Conservation (phyloP, 2,797 vertebrate species). For the Halcyon badia region DNA sequence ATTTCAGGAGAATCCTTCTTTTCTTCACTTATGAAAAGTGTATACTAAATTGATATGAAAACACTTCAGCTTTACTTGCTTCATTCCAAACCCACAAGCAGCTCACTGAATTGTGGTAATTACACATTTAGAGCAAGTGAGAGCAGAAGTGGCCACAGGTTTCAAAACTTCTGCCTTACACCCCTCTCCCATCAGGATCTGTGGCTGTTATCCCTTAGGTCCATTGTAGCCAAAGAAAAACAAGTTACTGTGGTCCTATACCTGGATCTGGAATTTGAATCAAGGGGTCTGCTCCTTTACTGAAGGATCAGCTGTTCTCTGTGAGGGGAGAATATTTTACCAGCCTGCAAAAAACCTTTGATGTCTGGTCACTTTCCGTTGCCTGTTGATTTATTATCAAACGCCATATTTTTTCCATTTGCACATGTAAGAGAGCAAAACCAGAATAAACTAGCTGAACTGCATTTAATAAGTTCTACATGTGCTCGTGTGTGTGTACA, state of each 20-base stretch:
- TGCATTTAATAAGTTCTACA: not conserved
- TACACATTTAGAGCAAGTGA: not conserved
- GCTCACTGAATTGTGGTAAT: not conserved
- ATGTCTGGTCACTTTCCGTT: not conserved
- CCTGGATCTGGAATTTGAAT: not conserved
- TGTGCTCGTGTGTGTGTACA: not conserved
- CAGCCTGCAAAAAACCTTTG: not conserved
- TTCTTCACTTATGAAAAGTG: not conserved
- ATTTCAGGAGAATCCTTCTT: not conserved
- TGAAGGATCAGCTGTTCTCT: not conserved
- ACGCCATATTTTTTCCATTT: conserved; percentile 19
- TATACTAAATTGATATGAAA: not conserved
- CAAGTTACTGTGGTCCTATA: not conserved
- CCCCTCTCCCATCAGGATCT: not conserved
- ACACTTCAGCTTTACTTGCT: not conserved
- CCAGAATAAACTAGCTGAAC: not conserved
- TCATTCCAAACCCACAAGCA: not conserved
- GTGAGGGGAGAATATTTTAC: not conserved
- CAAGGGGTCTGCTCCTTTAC: not conserved
- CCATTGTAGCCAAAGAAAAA: not conserved
- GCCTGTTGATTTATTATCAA: not conserved
- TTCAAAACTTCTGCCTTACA: not conserved
- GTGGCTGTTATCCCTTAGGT: not conserved
- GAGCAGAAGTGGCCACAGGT: not conserved
- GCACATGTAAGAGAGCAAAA: not conserved